A percentile compares a stretch with the other conserved stretches of the same genome.
Evolutionary conservation across 2,888 invertebrate genomes (phyloP).

Genomic region (Dascillus cervinus): DNA sequence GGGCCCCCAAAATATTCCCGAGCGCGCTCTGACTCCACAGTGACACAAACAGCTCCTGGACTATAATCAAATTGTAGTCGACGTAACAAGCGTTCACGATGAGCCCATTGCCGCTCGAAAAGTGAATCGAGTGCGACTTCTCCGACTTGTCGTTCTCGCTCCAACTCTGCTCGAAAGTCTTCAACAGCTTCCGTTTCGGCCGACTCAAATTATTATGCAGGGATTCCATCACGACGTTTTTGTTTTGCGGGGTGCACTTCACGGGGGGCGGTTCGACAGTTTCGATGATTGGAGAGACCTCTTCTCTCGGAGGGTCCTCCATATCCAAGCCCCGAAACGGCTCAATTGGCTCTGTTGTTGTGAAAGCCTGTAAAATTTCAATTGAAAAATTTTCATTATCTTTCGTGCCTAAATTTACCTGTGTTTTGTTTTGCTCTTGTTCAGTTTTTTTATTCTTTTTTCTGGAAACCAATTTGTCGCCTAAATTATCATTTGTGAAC

Average conservation of each 20-base stretch:
- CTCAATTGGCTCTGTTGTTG: neutral
- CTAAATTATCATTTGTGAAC: no score
- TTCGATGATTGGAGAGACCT: neutral
- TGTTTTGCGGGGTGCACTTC: neutral
- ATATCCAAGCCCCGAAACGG: neutral
- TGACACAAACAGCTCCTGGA: constrained; percentile 34
- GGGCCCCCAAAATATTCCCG: constrained; percentile 28
- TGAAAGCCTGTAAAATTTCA: no score
- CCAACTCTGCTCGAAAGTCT: constrained; percentile 8
- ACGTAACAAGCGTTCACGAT: constrained; percentile 33
- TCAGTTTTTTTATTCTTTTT: no score
- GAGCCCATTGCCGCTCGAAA: constrained; percentile 26
- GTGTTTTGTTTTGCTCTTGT: no score
- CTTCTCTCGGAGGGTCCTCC: neutral
- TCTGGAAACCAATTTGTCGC: no score
- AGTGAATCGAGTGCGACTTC: constrained; percentile 30
- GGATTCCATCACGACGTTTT: constrained; percentile 13
- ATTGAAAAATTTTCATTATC: no score
- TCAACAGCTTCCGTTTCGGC: constrained; percentile 5
- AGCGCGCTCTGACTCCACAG: constrained; percentile 40
- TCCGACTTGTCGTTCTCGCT: constrained; percentile 2
- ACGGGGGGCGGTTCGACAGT: neutral
- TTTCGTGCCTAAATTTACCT: no score
- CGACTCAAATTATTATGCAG: constrained; percentile 25
- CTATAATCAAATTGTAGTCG: constrained; percentile 34